Percentiles rank a stretch among this genome's conserved stretches.
Conservation (phyloP, 2,113 vertebrate species). For the Python bivittatus region DNA sequence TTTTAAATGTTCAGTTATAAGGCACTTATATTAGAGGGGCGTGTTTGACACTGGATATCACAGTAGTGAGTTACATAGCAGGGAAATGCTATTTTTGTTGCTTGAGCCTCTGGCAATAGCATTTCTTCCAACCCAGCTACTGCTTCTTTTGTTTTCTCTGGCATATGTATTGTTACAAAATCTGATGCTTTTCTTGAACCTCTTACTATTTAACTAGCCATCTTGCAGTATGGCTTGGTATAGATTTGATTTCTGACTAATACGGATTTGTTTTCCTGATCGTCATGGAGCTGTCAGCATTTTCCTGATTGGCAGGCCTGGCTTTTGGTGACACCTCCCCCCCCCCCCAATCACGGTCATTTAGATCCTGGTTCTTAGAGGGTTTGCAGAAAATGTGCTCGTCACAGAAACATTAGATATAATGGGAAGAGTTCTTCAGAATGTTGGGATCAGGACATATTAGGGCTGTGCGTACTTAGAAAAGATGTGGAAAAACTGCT, state of each 20-base stretch:
- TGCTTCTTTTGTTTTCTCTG: slow-evolving; percentile 33
- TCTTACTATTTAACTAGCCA: slow-evolving; percentile 16
- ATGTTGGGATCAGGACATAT: not conserved
- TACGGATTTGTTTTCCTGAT: not conserved
- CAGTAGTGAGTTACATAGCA: slow-evolving; percentile 40
- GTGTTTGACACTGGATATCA: slow-evolving; percentile 60
- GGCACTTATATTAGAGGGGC: slow-evolving; percentile 19
- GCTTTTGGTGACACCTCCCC: not conserved
- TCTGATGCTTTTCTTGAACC: not conserved
- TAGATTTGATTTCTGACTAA: not conserved
- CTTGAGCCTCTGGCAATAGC: slow-evolving; percentile 57
- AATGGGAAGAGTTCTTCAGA: not conserved
- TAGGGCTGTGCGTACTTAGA: not conserved
- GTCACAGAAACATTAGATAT: not conserved
- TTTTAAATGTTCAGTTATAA: not conserved
- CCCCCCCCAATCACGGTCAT: not conserved
- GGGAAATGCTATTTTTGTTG: slow-evolving; percentile 58
- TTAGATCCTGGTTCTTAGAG: not conserved
- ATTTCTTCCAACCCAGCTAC: slow-evolving; percentile 30
- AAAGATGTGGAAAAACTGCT: not conserved
- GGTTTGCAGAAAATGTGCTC: not conserved
- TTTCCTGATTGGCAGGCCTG: rapidly evolving
- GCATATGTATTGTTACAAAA: slow-evolving; percentile 31
- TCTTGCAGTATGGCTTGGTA: not conserved
- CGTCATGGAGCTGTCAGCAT: not conserved